Conservation (phyloP, 1,140 invertebrate genomes). For the Xylocopa sonorina region DNA sequence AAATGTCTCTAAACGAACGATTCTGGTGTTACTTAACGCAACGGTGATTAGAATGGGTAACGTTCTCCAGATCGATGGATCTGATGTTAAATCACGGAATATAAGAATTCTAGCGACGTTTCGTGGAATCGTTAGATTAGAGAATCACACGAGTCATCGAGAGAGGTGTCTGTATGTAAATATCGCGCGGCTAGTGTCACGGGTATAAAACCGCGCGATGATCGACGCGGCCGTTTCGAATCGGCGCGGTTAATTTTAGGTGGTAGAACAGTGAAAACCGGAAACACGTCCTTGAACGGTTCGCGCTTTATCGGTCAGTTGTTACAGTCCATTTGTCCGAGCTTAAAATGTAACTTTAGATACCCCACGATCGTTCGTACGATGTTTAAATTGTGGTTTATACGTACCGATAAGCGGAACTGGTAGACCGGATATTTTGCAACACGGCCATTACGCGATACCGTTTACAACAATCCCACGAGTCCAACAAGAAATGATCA, state of each 20-base stretch:
- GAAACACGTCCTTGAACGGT: constrained; percentile 44
- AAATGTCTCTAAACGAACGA: no score
- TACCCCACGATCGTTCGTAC: neutral
- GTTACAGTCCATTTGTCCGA: constrained; percentile 19
- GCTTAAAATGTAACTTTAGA: constrained; percentile 9
- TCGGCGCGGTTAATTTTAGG: neutral
- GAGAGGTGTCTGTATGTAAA: neutral
- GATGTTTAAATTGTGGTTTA: constrained; percentile 13
- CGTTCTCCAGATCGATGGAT: neutral
- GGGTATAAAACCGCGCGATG: neutral
- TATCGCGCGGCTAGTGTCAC: neutral
- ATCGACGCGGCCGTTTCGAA: neutral
- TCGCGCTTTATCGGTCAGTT: constrained; percentile 28
- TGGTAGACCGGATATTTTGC: neutral
- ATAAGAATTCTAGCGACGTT: neutral
- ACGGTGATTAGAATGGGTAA: neutral
- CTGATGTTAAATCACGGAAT: neutral
- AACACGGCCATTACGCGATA: no score
- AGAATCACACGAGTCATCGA: neutral
- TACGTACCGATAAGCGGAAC: neutral
- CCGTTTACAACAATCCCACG: no score
- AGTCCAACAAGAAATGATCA: neutral
- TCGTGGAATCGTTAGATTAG: neutral
- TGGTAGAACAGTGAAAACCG: constrained; percentile 17
- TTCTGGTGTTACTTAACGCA: no score